Evolutionary conservation across 2,113 vertebrate genomes (phyloP).

Genomic region (Aspiorhynchus laticeps): DNA sequence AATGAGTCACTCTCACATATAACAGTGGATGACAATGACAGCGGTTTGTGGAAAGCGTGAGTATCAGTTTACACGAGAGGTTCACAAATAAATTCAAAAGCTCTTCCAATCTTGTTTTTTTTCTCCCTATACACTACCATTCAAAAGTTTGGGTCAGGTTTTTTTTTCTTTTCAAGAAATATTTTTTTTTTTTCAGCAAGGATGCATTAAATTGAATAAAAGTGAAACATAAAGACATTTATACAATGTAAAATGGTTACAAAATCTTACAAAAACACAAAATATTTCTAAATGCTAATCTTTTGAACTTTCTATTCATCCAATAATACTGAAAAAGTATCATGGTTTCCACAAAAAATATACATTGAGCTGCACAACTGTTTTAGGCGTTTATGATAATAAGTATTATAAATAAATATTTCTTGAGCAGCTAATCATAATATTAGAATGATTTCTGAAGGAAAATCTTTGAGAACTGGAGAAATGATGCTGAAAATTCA

Average conservation of each 20-base stretch:
- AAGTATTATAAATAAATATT: background rate
- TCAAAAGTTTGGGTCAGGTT: too few species aligned
- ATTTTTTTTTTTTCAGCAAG: background rate
- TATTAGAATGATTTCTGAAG: background rate
- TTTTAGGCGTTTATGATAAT: background rate
- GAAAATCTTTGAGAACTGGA: too few species aligned
- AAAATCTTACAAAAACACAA: too few species aligned
- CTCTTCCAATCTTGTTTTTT: background rate
- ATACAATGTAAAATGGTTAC: too few species aligned
- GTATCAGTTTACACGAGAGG: conserved; percentile 61
- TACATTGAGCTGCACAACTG: too few species aligned
- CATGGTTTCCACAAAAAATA: too few species aligned
- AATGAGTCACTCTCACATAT: conserved; percentile 43
- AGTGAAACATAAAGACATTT: too few species aligned
- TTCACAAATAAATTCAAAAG: conserved; percentile 54
- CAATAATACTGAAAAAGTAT: too few species aligned
- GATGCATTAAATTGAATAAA: background rate
- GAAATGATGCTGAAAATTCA: too few species aligned
- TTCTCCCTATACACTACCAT: too few species aligned
- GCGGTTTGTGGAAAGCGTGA: conserved; percentile 31
- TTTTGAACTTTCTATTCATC: too few species aligned
- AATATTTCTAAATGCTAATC: too few species aligned
- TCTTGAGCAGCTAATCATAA: background rate
- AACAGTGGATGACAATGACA: conserved; percentile 54
- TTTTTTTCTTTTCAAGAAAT: background rate